Evolutionary conservation across 2,888 invertebrate species (phyloP).

Genomic region (Chirona hameri): DNA sequence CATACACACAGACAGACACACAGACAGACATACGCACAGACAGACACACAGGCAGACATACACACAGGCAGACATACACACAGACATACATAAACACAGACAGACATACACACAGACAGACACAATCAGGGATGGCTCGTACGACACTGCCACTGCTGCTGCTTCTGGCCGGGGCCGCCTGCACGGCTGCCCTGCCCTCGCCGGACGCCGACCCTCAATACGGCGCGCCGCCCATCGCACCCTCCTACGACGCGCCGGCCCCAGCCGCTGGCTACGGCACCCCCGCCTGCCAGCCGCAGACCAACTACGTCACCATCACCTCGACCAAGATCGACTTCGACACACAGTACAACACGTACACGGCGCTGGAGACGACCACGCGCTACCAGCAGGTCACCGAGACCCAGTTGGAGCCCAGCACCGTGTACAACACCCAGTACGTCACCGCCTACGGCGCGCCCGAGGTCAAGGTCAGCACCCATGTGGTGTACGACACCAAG

Average conservation of each 20-base stretch:
- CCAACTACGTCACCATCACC: neutral
- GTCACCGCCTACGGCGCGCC: too few relatives aligned
- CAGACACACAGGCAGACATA: too few relatives aligned
- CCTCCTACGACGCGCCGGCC: neutral
- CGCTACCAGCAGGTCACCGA: too few relatives aligned
- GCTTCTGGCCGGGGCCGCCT: neutral
- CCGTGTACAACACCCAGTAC: too few relatives aligned
- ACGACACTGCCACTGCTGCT: neutral
- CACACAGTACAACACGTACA: too few relatives aligned
- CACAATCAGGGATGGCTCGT: neutral
- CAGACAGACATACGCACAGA: too few relatives aligned
- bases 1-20: too few relatives aligned
- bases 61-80: slow-evolving; percentile 7
- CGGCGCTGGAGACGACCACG: too few relatives aligned
- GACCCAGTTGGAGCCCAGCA: too few relatives aligned
- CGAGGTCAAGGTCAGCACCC: too few relatives aligned
- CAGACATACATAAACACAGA: neutral
- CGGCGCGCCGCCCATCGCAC: neutral
- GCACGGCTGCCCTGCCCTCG: too few relatives aligned
- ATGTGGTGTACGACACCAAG: slow-evolving; percentile 1
- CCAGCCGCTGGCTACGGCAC: neutral
- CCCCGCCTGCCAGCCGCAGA: neutral
- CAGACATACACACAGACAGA: neutral
- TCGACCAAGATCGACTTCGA: neutral
- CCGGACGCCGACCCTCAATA: too few relatives aligned